Evolutionary conservation across 2,113 vertebrate species (phyloP).

Genomic region (Pituophis catenifer): DNA sequence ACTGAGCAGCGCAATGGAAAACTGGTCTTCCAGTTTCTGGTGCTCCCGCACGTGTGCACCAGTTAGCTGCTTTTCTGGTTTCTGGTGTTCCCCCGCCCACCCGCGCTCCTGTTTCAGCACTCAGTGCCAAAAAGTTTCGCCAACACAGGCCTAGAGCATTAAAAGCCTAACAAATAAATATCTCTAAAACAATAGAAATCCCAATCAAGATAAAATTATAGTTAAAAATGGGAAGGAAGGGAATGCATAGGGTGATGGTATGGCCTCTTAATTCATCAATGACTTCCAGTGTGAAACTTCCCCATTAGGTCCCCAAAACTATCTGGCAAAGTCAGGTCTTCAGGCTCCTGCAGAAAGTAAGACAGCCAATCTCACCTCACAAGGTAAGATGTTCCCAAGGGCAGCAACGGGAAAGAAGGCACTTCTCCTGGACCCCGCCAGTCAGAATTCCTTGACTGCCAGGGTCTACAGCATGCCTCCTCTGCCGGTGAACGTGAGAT

Average conservation of each 20-base stretch:
- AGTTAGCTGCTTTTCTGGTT: too few relatives aligned
- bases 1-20: too few relatives aligned
- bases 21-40: too few relatives aligned
- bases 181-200: not conserved
- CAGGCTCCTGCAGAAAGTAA: not conserved
- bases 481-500: not conserved
- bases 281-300: not conserved
- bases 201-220: not conserved
- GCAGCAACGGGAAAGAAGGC: not conserved
- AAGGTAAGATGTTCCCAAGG: not conserved
- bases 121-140: too few relatives aligned
- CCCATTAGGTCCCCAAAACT: not conserved
- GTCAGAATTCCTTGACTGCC: not conserved
- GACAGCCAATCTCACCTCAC: not conserved
- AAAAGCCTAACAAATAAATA: not conserved
- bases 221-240: not conserved
- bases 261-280: not conserved
- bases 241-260: not conserved
- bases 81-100: too few relatives aligned
- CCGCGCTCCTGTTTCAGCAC: too few relatives aligned
- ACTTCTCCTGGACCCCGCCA: not conserved
- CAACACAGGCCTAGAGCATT: not conserved
- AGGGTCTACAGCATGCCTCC: not conserved
- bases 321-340: not conserved
- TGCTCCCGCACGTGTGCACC: too few relatives aligned